phyloP scores from a whole-genome alignment of 2,797 vertebrate genomes.

The Melanotaenia maccullochi region DNA sequence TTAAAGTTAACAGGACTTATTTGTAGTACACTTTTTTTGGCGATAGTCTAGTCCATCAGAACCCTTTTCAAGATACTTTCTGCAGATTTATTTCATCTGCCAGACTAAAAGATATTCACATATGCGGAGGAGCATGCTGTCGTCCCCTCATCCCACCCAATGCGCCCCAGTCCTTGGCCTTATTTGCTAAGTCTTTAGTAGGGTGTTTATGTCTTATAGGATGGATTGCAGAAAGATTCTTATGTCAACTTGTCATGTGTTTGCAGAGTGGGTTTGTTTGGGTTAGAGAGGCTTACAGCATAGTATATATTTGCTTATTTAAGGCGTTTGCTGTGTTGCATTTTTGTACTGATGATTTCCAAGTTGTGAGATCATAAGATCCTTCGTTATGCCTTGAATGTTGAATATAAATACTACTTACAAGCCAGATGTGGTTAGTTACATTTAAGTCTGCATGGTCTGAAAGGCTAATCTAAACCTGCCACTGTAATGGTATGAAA shows the following conservation, averaged over 20 bases:
- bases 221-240: not conserved
- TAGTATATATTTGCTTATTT: not conserved
- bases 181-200: conserved; percentile 13
- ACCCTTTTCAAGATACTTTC: not conserved
- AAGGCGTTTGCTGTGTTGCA: not conserved
- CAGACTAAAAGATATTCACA: conserved; percentile 24
- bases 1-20: not conserved
- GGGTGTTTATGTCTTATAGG: not conserved
- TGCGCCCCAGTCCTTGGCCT: conserved; percentile 1
- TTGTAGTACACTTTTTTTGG: not conserved
- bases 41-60: not conserved
- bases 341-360: conserved; percentile 1
- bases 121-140: conserved; percentile 16
- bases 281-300: not conserved
- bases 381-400: not conserved
- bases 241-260: not conserved
- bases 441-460: not conserved
- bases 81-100: conserved; percentile 1
- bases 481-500: conserved; percentile 3
- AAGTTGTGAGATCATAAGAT: not conserved
- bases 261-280: not conserved
- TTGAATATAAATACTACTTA: not conserved
- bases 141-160: conserved; percentile 1
- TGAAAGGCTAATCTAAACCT: not conserved
- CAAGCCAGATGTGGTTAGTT: conserved; percentile 7